Evolutionary conservation across 2,113 vertebrate species (phyloP).

Genomic region (Callopanchax toddi): DNA sequence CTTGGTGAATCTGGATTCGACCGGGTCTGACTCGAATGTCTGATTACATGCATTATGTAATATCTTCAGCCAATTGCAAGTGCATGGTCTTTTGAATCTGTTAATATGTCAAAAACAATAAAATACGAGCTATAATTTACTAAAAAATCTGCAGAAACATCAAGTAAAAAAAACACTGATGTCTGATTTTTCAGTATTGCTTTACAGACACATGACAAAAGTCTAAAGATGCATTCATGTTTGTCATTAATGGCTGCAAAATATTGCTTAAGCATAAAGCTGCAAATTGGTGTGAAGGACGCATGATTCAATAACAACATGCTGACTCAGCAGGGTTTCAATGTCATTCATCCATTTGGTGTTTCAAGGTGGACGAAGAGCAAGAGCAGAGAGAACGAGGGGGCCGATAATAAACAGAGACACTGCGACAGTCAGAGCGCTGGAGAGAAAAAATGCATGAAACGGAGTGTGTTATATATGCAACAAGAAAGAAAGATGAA

Average conservation of each 20-base stretch:
- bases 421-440: slow-evolving; percentile 7
- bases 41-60: neutral
- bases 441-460: slow-evolving; percentile 12
- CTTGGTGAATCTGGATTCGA: too few relatives aligned
- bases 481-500: slow-evolving; percentile 9
- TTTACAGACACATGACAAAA: too few relatives aligned
- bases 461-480: neutral
- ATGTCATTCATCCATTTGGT: slow-evolving; percentile 40
- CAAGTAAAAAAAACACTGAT: too few relatives aligned
- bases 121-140: too few relatives aligned
- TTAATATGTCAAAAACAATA: too few relatives aligned
- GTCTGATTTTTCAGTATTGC: too few relatives aligned
- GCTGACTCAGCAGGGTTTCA: slow-evolving; percentile 38
- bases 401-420: slow-evolving; percentile 14
- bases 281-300: slow-evolving; percentile 8
- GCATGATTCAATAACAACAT: slow-evolving; percentile 27
- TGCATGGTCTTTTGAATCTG: too few relatives aligned
- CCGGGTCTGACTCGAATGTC: too few relatives aligned
- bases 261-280: neutral
- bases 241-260: slow-evolving; percentile 2
- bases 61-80: slow-evolving; percentile 23
- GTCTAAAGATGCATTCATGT: neutral
- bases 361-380: slow-evolving; percentile 32
- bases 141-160: too few relatives aligned
- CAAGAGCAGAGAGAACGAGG: slow-evolving; percentile 14